A percentile compares a stretch with the other conserved stretches of the same genome.
phyloP scores from a whole-genome alignment of 2,888 invertebrate species.

The Athalia cordata region DNA sequence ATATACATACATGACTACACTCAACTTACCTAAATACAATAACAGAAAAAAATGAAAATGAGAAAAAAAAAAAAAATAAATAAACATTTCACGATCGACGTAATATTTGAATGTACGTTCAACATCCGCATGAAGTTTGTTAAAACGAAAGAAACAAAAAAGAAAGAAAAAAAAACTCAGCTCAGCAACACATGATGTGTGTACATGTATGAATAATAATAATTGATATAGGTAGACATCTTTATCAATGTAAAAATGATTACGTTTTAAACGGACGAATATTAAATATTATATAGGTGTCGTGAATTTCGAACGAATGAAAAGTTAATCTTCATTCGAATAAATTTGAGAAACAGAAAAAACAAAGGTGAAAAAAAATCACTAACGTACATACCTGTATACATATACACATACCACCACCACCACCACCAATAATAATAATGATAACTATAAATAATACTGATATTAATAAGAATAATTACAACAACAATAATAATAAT shows the following conservation, averaged over 20 bases:
- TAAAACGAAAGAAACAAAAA: not conserved
- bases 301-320: no score
- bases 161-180: not conserved
- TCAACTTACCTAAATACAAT: no score
- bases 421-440: not conserved
- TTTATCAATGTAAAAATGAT: no score
- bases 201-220: no score
- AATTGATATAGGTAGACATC: no score
- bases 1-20: not conserved
- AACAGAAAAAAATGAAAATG: no score
- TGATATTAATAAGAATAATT: not conserved
- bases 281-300: no score
- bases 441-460: not conserved
- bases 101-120: not conserved
- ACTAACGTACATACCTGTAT: constrained; percentile 53
- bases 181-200: no score
- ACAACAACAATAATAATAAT: not conserved
- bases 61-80: not conserved
- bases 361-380: constrained; percentile 6
- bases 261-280: no score
- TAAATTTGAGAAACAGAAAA: no score
- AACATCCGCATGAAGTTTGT: not conserved
- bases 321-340: no score
- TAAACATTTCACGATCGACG: not conserved
- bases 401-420: constrained; percentile 8